Evolutionary conservation across 2,113 vertebrate species (phyloP).

Genomic region (Semnopithecus entellus): DNA sequence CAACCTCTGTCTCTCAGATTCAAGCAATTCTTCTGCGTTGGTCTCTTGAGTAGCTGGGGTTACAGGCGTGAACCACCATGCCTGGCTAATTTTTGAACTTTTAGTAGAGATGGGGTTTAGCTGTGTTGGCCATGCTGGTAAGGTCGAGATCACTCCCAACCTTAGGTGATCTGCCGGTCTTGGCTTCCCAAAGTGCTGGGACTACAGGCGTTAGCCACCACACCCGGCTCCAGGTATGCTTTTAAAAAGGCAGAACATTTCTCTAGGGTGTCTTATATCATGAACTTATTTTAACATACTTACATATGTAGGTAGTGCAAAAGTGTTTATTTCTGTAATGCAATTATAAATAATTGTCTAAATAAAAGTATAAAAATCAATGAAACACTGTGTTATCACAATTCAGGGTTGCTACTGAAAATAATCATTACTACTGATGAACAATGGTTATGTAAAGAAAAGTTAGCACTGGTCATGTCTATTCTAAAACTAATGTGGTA

Average conservation of each 20-base stretch:
- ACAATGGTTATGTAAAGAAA: background rate
- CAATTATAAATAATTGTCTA: background rate
- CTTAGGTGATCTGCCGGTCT: no score
- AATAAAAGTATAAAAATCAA: background rate
- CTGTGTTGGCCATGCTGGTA: no score
- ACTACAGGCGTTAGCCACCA: background rate
- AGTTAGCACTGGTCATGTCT: background rate
- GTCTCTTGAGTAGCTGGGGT: no score
- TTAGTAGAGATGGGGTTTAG: no score
- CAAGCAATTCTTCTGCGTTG: no score
- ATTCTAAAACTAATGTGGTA: background rate
- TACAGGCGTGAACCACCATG: no score
- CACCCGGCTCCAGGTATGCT: background rate
- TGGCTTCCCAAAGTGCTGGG: no score
- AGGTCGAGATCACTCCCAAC: no score
- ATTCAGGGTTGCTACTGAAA: background rate
- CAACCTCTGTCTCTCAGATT: no score
- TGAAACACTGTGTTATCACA: background rate
- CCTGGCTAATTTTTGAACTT: no score
- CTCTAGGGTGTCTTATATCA: background rate
- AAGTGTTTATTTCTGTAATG: background rate
- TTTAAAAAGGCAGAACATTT: background rate
- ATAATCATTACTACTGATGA: background rate
- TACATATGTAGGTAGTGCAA: background rate
- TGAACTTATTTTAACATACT: background rate